phyloP scores from a whole-genome alignment of 64 coral and sea anemone species.

The Pachyseris speciosa region DNA sequence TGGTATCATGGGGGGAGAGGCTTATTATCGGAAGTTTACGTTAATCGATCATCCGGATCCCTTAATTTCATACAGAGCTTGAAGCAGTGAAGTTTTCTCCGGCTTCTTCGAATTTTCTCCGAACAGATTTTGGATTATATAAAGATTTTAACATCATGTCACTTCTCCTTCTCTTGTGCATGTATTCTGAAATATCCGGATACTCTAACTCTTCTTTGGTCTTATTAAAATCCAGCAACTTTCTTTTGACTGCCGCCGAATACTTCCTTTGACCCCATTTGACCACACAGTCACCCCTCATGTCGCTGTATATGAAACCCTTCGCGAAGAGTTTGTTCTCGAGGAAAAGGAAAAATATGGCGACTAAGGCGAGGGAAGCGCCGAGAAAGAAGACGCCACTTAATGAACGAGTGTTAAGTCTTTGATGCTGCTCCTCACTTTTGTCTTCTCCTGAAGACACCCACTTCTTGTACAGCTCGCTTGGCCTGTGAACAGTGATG shows the following conservation, averaged over 20 bases:
- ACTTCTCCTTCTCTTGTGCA: slow-evolving; percentile 55
- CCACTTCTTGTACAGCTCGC: slow-evolving; percentile 94
- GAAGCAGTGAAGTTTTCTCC: not conserved
- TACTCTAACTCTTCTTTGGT: slow-evolving; percentile 23
- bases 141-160: slow-evolving; percentile 44
- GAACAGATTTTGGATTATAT: slow-evolving; percentile 63
- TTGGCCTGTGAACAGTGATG: slow-evolving; percentile 67
- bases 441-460: slow-evolving; percentile 64
- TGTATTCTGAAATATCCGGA: slow-evolving; percentile 84
- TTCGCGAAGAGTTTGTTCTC: slow-evolving; percentile 82
- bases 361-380: slow-evolving; percentile 58
- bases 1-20: no score
- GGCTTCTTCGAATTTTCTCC: slow-evolving; percentile 37
- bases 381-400: slow-evolving; percentile 90
- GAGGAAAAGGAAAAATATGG: slow-evolving; percentile 71
- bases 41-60: not conserved
- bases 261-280: slow-evolving; percentile 31
- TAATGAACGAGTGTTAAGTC: slow-evolving; percentile 51
- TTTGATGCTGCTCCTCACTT: slow-evolving; percentile 75
- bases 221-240: slow-evolving; percentile 49
- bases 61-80: not conserved
- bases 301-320: slow-evolving; percentile 73
- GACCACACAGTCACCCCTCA: slow-evolving; percentile 6
- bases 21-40: no score
- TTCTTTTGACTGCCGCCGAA: slow-evolving; percentile 72